Percentiles rank a stretch among this genome's conserved stretches.
Evolutionary conservation across 2,797 vertebrate genomes (phyloP).

Genomic region (Poeciliopsis gracilis): DNA sequence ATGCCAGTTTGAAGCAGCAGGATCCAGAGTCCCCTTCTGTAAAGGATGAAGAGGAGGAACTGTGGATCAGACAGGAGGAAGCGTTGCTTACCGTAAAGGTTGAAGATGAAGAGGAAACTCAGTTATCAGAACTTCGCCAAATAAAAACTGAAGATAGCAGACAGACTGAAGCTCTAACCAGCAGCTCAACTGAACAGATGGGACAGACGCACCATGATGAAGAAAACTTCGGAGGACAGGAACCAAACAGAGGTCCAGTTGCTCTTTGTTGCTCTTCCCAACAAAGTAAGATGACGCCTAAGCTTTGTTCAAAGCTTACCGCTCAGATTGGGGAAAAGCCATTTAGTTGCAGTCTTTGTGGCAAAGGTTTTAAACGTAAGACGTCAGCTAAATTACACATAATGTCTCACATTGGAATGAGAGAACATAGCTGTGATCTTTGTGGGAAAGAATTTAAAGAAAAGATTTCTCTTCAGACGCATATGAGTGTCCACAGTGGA

Average conservation of each 20-base stretch:
- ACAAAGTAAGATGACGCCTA: neutral
- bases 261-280: neutral
- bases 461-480: neutral
- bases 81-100: neutral
- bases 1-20: neutral
- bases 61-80: neutral
- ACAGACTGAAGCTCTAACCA: neutral
- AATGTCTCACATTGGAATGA: neutral
- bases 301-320: neutral
- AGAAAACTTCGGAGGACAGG: neutral
- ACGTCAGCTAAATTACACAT: neutral
- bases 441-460: neutral
- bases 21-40: neutral
- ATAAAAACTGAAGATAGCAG: neutral
- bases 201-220: neutral
- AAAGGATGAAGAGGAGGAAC: neutral
- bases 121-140: neutral
- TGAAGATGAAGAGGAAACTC: neutral
- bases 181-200: neutral
- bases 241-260: neutral
- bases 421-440: constrained; percentile 1
- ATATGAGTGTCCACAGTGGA: neutral
- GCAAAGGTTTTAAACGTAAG: constrained; percentile 1
- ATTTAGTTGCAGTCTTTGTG: constrained; percentile 3
- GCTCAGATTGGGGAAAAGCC: neutral